phyloP scores from a whole-genome alignment of 2,113 vertebrate species.

The Gadus chalcogrammus region DNA sequence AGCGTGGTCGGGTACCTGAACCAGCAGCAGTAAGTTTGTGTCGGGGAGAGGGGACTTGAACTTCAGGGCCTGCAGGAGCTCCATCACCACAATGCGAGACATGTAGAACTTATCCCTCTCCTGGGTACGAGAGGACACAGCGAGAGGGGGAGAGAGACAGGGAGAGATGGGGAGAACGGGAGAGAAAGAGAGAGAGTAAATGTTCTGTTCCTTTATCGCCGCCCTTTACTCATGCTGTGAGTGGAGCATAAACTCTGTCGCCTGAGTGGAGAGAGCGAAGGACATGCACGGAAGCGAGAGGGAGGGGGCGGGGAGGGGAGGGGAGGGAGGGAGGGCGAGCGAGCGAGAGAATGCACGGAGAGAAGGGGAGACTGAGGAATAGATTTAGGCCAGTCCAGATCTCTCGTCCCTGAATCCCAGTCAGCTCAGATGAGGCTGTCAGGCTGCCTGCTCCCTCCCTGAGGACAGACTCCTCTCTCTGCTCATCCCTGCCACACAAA shows the following conservation, averaged over 20 bases:
- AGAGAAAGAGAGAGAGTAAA: slow-evolving; percentile 39
- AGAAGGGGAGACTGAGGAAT: slow-evolving; percentile 59
- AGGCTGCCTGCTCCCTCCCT: slow-evolving; percentile 66
- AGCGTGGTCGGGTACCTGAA: slow-evolving; percentile 80
- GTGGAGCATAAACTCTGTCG: slow-evolving; percentile 60
- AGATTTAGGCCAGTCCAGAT: slow-evolving; percentile 73
- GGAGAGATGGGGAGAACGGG: slow-evolving; percentile 23
- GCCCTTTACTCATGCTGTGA: slow-evolving; percentile 63
- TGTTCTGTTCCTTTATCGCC: slow-evolving; percentile 66
- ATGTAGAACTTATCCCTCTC: slow-evolving; percentile 99
- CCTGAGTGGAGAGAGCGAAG: slow-evolving; percentile 62
- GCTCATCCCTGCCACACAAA: slow-evolving; percentile 70
- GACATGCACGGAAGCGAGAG: slow-evolving; percentile 45
- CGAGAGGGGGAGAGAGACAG: slow-evolving; percentile 13
- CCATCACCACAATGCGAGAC: slow-evolving; percentile 92
- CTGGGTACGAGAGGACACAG: slow-evolving; percentile 67
- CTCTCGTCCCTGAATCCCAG: slow-evolving; percentile 69
- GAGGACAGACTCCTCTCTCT: slow-evolving; percentile 69
- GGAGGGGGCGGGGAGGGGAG: neutral
- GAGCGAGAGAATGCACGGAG: slow-evolving; percentile 56
- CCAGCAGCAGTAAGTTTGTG: slow-evolving; percentile 92
- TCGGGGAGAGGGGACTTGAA: slow-evolving; percentile 95
- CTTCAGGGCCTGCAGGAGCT: slow-evolving; percentile 95
- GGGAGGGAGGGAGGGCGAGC: slow-evolving; percentile 34
- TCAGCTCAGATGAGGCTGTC: slow-evolving; percentile 72